phyloP scores from a whole-genome alignment of 2,113 vertebrate genomes.

The Thunnus thynnus region DNA sequence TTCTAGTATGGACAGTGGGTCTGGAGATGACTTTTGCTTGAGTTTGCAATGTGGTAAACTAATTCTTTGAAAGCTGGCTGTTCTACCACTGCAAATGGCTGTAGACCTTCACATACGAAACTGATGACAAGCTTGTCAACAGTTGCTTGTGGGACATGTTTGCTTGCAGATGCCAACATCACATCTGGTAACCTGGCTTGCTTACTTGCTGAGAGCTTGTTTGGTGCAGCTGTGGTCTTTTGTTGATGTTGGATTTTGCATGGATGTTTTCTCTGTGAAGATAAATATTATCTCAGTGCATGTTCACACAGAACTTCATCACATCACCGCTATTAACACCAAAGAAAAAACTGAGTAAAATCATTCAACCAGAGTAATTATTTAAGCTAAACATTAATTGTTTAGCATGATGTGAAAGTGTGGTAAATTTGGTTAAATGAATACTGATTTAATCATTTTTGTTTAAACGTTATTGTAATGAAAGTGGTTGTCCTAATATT shows the following conservation, averaged over 20 bases:
- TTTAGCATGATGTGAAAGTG: too few relatives aligned
- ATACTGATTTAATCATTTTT: too few relatives aligned
- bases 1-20: slow-evolving; percentile 37
- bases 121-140: slow-evolving; percentile 35
- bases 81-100: slow-evolving; percentile 45
- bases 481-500: too few relatives aligned
- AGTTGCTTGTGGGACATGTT: slow-evolving; percentile 41
- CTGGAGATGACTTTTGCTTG: slow-evolving; percentile 25
- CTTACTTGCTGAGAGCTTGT: slow-evolving; percentile 16
- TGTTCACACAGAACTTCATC: too few relatives aligned
- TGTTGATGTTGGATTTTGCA: background rate
- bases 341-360: too few relatives aligned
- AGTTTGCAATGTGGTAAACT: slow-evolving; percentile 2
- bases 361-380: too few relatives aligned
- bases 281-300: too few relatives aligned
- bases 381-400: too few relatives aligned
- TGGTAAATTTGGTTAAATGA: too few relatives aligned
- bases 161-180: slow-evolving; percentile 36
- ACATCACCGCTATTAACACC: too few relatives aligned
- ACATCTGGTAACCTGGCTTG: background rate
- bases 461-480: too few relatives aligned
- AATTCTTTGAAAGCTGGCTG: slow-evolving; percentile 44
- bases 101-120: slow-evolving; percentile 56
- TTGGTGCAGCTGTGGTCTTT: too few relatives aligned
- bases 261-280: background rate